Percentiles rank a stretch among this genome's conserved stretches.
phyloP scores from a whole-genome alignment of 23 tunicate species.

The Halocynthia roretzi region DNA sequence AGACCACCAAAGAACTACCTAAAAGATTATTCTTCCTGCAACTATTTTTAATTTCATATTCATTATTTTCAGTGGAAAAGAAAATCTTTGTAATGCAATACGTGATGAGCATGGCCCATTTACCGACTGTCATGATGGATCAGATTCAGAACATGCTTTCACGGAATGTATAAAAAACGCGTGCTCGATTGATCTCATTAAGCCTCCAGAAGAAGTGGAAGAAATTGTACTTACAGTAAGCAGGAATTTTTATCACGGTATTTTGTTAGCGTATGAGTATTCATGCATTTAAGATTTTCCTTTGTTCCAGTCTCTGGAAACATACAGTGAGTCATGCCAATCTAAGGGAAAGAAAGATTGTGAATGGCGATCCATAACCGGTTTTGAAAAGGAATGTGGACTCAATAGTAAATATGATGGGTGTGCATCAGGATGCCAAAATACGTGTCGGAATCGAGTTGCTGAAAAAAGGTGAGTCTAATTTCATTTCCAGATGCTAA shows the following conservation, averaged over 20 bases:
- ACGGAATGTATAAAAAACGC: slow-evolving; percentile 6
- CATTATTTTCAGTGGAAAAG: slow-evolving; percentile 14
- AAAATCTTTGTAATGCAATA: slow-evolving; percentile 21
- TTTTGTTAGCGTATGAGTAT: too few species aligned
- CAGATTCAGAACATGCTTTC: slow-evolving; percentile 6
- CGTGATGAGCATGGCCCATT: slow-evolving; percentile 39
- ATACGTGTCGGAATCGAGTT: slow-evolving; percentile 25
- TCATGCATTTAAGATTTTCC: background rate
- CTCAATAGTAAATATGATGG: slow-evolving; percentile 9
- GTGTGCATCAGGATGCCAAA: slow-evolving; percentile 28
- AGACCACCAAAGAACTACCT: too few species aligned
- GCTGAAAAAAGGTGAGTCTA: slow-evolving; percentile 18
- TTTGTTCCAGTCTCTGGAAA: slow-evolving; percentile 21
- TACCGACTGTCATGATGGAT: slow-evolving; percentile 21
- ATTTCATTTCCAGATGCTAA: background rate
- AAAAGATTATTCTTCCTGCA: too few species aligned
- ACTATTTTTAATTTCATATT: too few species aligned
- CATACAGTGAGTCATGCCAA: slow-evolving; percentile 27
- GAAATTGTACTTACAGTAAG: slow-evolving; percentile 13
- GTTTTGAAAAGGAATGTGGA: slow-evolving; percentile 13
- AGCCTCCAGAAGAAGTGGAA: slow-evolving; percentile 14
- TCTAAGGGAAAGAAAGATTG: slow-evolving; percentile 3
- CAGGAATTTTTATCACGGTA: background rate
- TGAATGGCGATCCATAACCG: slow-evolving; percentile 28
- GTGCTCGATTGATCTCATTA: slow-evolving; percentile 9